These are phyloP conservation scores for Noctua comes DNA, from an alignment of 2,888 invertebrate genomes.

Conservation along the genomic window DNA sequence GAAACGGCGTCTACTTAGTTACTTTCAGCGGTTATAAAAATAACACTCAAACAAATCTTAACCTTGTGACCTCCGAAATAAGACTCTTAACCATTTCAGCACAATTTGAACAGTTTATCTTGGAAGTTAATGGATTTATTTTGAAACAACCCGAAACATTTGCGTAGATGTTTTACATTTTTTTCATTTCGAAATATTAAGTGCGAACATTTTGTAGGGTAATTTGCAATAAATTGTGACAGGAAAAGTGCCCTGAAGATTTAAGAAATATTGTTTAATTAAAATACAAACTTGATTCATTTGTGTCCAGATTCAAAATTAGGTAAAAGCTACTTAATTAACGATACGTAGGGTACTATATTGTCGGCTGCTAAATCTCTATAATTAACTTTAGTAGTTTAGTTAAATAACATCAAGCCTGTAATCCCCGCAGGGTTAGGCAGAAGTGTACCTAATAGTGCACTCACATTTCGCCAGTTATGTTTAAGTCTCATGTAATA, in stretches of 20 bases:
- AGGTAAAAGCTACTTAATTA: neutral
- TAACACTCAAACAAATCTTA: constrained; percentile 14
- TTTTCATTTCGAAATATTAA: constrained; percentile 24
- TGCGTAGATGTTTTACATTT: constrained; percentile 4
- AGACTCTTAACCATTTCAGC: constrained; percentile 9
- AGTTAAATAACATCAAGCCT: no score
- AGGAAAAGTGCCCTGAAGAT: neutral
- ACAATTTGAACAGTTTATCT: constrained; percentile 14
- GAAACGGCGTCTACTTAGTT: constrained; percentile 23
- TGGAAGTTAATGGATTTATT: constrained; percentile 31
- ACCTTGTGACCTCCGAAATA: constrained; percentile 13
- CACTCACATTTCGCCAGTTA: no score
- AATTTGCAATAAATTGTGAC: constrained; percentile 12
- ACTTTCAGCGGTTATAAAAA: constrained; percentile 32
- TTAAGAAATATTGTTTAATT: neutral
- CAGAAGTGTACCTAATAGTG: no score
- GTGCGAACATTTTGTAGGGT: constrained; percentile 21
- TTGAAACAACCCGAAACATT: constrained; percentile 25
- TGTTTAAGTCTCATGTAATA: no score
- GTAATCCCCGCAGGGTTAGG: no score
- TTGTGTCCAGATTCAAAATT: neutral
- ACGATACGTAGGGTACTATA: no score
- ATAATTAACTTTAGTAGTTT: no score
- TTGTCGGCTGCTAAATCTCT: no score
- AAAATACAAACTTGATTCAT: neutral